These are phyloP conservation scores for Aepyceros melampus DNA, from an alignment of 2,113 vertebrate genomes.

Conservation along the genomic window DNA sequence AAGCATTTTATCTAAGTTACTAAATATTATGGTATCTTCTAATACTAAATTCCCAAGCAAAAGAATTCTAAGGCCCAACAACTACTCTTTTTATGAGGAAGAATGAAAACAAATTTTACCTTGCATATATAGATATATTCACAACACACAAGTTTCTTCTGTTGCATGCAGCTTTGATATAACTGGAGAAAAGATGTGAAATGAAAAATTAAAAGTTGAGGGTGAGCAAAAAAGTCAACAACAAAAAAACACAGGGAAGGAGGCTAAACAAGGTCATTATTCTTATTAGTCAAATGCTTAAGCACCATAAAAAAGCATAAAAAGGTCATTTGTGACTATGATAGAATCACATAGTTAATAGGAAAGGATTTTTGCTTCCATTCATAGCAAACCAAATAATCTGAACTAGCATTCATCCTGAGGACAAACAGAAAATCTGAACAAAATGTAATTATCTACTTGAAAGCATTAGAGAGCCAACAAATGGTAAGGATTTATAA, in stretches of 20 bases:
- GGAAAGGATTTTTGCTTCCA: neutral
- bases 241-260: neutral
- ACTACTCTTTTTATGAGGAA: neutral
- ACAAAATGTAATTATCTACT: neutral
- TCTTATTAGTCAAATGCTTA: neutral
- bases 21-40: neutral
- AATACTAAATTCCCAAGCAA: neutral
- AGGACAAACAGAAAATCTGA: neutral
- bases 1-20: neutral
- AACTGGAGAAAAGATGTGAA: neutral
- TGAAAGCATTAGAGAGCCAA: neutral
- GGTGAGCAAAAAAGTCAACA: neutral
- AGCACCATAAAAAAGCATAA: neutral
- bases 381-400: neutral
- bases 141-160: neutral
- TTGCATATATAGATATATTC: neutral
- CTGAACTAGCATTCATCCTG: neutral
- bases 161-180: neutral
- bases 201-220: neutral
- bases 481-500: neutral
- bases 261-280: neutral
- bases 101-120: neutral
- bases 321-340: neutral
- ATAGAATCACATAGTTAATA: neutral
- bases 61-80: neutral